Conservation (phyloP, 2,888 invertebrate genomes). For the Ypsolopha sequella region DNA sequence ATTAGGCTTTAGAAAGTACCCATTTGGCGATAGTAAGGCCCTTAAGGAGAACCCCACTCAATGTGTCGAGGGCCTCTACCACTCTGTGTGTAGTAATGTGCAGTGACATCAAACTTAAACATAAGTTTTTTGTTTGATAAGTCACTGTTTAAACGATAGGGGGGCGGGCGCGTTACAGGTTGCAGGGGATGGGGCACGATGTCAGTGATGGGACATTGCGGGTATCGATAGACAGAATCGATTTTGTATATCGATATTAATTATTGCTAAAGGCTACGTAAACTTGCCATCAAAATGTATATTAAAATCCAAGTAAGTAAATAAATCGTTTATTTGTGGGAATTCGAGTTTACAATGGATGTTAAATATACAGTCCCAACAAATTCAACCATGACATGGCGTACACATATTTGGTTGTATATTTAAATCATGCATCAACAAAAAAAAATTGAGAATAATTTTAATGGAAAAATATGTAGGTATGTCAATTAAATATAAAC, state of each 20-base stretch:
- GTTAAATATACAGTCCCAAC: too few relatives aligned
- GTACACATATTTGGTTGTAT: too few relatives aligned
- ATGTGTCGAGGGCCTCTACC: background rate
- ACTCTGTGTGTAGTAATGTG: conserved; percentile 13
- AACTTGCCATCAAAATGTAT: too few relatives aligned
- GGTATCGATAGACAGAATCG: conserved; percentile 14
- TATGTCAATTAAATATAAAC: too few relatives aligned
- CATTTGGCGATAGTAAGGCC: background rate
- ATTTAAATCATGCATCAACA: too few relatives aligned
- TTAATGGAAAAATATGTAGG: too few relatives aligned
- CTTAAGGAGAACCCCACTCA: background rate
- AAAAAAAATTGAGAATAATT: too few relatives aligned
- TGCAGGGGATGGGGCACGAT: conserved; percentile 24
- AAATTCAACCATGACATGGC: too few relatives aligned
- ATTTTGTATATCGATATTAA: background rate
- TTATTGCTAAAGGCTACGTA: background rate
- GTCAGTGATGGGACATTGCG: background rate
- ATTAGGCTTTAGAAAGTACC: too few relatives aligned
- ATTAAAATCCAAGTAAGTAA: too few relatives aligned
- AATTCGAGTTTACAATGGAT: too few relatives aligned
- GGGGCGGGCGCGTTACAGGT: conserved; percentile 57
- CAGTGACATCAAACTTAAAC: conserved; percentile 57
- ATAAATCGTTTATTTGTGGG: too few relatives aligned
- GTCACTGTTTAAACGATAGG: conserved; percentile 65
- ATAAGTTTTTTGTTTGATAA: conserved; percentile 65